phyloP scores from a whole-genome alignment of 2,888 invertebrate genomes.

The Oscheius sp. region DNA sequence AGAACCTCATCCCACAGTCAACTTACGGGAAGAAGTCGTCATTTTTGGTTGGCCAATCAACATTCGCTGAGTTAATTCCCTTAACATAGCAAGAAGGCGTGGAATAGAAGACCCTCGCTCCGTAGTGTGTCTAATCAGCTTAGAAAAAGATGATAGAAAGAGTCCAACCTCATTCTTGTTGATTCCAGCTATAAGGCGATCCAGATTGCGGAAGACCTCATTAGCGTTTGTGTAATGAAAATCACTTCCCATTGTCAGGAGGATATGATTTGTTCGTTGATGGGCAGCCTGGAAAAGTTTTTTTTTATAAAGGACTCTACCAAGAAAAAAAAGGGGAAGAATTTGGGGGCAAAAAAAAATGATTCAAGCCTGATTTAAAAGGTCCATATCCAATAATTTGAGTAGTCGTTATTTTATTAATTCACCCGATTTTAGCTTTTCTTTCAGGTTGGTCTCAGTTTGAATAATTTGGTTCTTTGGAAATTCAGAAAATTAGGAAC shows the following conservation, averaged over 20 bases:
- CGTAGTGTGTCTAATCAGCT: slow-evolving; percentile 68
- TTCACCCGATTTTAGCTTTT: no score
- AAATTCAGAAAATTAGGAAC: no score
- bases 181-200: slow-evolving; percentile 84
- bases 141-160: no score
- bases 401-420: no score
- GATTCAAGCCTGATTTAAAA: no score
- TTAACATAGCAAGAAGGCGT: slow-evolving; percentile 75
- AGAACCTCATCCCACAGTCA: neutral
- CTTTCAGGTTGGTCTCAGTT: no score
- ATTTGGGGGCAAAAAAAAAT: no score
- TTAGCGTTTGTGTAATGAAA: slow-evolving; percentile 84
- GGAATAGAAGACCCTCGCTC: slow-evolving; percentile 79
- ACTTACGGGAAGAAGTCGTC: slow-evolving; percentile 92
- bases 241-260: slow-evolving; percentile 89
- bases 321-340: no score
- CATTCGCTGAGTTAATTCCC: slow-evolving; percentile 53
- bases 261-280: slow-evolving; percentile 80
- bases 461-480: no score
- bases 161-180: slow-evolving; percentile 68
- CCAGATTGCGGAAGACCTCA: slow-evolving; percentile 84
- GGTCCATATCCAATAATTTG: no score
- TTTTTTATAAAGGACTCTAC: neutral
- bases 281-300: slow-evolving; percentile 74
- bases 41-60: slow-evolving; percentile 78